Evolutionary conservation across 2,797 vertebrate species (phyloP), one percentile per base, ranked within the genome.

Genomic region (Pangasius macronema): DNA sequence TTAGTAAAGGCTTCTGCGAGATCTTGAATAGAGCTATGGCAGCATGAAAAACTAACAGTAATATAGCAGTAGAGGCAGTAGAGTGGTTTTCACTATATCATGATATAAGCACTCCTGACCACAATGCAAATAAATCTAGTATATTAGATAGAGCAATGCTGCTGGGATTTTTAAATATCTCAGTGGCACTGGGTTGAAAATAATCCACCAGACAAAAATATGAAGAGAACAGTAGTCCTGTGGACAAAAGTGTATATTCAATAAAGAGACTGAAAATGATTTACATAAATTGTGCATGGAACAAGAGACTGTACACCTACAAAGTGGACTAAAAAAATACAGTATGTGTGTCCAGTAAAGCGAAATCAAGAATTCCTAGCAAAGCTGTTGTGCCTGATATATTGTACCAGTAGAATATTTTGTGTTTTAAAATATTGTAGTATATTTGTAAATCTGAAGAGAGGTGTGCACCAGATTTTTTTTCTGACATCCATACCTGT

Each of bases 71-170:
- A 51, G 27, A 76, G 49, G 49, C 73, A 51, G 9, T 16, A 51
- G 30, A 5, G 53, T 73, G 22, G 39, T 73, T 67, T 73, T 73
- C 33, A 80, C 11, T 13, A 81, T 59, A 36, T 39, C 30, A 59
- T 59, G 33, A 59, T 39, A 59, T 59, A 59, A 80, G 33, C 51
- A 79, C 20, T 36, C 53, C 55, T 80, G 11, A 80, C 33, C 33
- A n/a, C 13, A 81, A 42, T 59, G 42, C 36, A 81, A 81, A 81
- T 61, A 81, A 61, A 81, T 42, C 22, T 61, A 39, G 22, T 39
- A 59, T 27, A 81, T 39, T 57, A 24, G 5, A 59, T 55, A 30
- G 18, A 18, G 18, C 10, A 42, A 5, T 81, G 36, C 79, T 61
- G 55, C 57, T 63, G 36, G 24, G 24, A 82, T n/a, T 61, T 42